These are phyloP conservation scores for Lucifuga dentata DNA, from an alignment of 2,113 vertebrate genomes.

Conservation along the genomic window DNA sequence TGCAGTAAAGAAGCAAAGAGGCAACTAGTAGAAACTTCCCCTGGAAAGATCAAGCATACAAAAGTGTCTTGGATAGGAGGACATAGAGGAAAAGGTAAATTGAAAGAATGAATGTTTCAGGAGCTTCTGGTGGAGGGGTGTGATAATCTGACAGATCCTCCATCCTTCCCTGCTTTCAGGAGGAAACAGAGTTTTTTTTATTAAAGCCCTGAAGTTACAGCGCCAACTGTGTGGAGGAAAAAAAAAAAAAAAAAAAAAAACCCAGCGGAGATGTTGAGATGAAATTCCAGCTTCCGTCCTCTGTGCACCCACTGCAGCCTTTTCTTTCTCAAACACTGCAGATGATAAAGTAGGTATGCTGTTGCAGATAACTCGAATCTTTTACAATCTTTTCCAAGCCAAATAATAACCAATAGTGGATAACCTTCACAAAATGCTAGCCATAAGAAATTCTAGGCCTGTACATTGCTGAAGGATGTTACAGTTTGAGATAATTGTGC, in stretches of 20 bases:
- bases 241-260: too few species aligned
- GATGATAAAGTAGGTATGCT: constrained; percentile 32
- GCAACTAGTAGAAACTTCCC: constrained; percentile 9
- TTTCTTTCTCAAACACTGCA: constrained; percentile 11
- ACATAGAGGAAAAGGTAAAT: background rate
- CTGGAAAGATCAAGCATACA: constrained; percentile 36
- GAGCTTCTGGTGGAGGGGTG: background rate
- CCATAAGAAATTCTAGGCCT: too few species aligned
- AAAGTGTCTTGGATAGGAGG: constrained; percentile 11
- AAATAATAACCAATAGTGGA: too few species aligned
- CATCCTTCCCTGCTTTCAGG: background rate
- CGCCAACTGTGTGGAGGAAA: constrained; percentile 4
- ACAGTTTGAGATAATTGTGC: too few species aligned
- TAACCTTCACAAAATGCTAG: too few species aligned
- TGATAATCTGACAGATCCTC: constrained; percentile 18
- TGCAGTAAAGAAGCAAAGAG: constrained; percentile 38
- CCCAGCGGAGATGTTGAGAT: too few species aligned
- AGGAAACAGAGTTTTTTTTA: constrained; percentile 29
- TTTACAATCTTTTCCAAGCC: constrained; percentile 2
- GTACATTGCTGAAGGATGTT: too few species aligned
- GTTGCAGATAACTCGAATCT: constrained; percentile 24
- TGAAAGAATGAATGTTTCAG: constrained; percentile 24
- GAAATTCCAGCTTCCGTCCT: constrained; percentile 2
- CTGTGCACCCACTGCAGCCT: background rate
- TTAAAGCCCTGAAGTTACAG: constrained; percentile 22